Evolutionary conservation across 2,797 vertebrate species (phyloP).

Genomic region (Channallabes apus): DNA sequence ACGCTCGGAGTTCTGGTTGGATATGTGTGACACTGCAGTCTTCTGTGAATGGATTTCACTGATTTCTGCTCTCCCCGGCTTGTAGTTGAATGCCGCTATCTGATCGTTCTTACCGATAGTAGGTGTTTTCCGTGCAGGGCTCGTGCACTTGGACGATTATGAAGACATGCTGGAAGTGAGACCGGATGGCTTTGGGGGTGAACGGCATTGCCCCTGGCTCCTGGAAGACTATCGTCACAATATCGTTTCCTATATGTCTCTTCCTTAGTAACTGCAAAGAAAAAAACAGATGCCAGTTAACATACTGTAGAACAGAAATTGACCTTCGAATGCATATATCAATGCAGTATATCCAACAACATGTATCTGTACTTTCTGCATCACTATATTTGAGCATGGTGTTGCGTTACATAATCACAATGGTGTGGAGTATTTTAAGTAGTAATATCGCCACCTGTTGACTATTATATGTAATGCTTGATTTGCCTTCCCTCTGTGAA

Average conservation of each 20-base stretch:
- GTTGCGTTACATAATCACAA: no score
- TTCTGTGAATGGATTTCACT: neutral
- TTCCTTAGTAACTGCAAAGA: constrained; percentile 83
- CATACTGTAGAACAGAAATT: neutral
- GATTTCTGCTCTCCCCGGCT: neutral
- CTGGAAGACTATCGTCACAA: constrained; percentile 93
- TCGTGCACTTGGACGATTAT: constrained; percentile 83
- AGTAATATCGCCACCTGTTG: no score
- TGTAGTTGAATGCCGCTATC: neutral
- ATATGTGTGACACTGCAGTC: neutral
- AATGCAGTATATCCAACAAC: no score
- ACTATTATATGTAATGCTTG: no score
- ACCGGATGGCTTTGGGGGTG: constrained; percentile 88
- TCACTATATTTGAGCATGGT: no score
- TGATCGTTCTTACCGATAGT: constrained; percentile 79
- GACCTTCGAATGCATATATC: neutral
- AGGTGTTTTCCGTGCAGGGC: constrained; percentile 79
- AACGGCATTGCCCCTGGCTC: constrained; percentile 89
- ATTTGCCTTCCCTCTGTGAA: no score
- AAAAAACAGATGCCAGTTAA: neutral
- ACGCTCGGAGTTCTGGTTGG: no score
- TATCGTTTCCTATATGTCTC: constrained; percentile 92
- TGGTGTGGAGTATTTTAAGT: no score
- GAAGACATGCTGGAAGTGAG: constrained; percentile 93
- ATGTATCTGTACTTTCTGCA: no score